phyloP scores from a whole-genome alignment of 2,113 vertebrate genomes.

The Thalassoma bifasciatum region DNA sequence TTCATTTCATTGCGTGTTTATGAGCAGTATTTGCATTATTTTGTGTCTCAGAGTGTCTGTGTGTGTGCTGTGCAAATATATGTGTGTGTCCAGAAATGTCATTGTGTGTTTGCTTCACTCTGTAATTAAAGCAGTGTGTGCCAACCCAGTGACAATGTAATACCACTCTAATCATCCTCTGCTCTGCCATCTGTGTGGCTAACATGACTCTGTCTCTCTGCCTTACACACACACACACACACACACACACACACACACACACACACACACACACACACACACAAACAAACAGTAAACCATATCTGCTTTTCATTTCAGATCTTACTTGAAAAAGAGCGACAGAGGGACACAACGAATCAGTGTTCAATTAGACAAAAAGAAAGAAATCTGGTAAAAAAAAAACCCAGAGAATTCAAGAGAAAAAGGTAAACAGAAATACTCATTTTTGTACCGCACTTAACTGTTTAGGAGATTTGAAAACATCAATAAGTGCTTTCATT shows the following conservation, averaged over 20 bases:
- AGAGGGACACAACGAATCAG: conserved; percentile 1
- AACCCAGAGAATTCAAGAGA: conserved; percentile 20
- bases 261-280: conserved; percentile 6
- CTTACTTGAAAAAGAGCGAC: background rate
- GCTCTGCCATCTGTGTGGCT: conserved; percentile 73
- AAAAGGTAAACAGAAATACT: background rate
- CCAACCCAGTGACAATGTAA: conserved; percentile 72
- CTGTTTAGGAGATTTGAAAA: background rate
- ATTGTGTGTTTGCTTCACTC: conserved; percentile 54
- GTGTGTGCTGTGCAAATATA: conserved; percentile 16
- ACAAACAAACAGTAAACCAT: background rate
- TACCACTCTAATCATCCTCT: conserved; percentile 75
- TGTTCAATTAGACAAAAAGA: conserved; percentile 13
- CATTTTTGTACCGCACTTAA: background rate
- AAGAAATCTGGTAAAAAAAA: background rate
- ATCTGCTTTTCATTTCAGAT: conserved; percentile 30
- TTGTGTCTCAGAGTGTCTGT: background rate
- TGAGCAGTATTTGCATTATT: conserved; percentile 2
- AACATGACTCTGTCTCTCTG: conserved; percentile 31
- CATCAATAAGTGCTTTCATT: background rate
- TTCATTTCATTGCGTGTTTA: background rate
- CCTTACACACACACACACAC: conserved; percentile 3
- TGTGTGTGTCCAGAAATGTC: conserved; percentile 26
- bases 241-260: conserved; percentile 19
- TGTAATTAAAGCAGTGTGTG: conserved; percentile 68